phyloP scores from a whole-genome alignment of 2,888 invertebrate species.

The Cephus spinipes region DNA sequence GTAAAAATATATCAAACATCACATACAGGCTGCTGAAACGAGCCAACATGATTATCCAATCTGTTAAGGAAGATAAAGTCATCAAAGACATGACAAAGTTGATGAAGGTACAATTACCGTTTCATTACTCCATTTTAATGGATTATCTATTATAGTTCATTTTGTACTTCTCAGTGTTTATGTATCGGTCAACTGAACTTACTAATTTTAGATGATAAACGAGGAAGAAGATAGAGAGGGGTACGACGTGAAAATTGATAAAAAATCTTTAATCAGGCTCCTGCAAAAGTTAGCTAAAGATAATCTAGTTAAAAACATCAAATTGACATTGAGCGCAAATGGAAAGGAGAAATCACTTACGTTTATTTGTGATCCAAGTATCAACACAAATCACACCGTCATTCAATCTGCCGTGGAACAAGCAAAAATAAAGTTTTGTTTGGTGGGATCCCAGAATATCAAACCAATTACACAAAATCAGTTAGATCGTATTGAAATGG shows the following conservation, averaged over 20 bases:
- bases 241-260: constrained; percentile 71
- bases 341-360: constrained; percentile 66
- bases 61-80: constrained; percentile 72
- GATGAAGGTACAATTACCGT: constrained; percentile 58
- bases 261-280: constrained; percentile 74
- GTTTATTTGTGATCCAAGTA: constrained; percentile 70
- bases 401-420: constrained; percentile 74
- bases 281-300: constrained; percentile 71
- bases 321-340: constrained; percentile 67
- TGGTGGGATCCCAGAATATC: constrained; percentile 33
- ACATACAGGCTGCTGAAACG: constrained; percentile 69
- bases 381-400: constrained; percentile 67
- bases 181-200: background rate
- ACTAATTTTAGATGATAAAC: constrained; percentile 65
- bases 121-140: background rate
- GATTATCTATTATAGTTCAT: constrained; percentile 9
- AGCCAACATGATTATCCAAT: constrained; percentile 74
- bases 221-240: constrained; percentile 71
- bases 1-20: constrained; percentile 45
- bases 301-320: constrained; percentile 71
- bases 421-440: constrained; percentile 71
- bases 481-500: background rate
- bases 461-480: constrained; percentile 29
- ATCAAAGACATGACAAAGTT: constrained; percentile 70
- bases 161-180: constrained; percentile 5